Base-by-base conservation (phyloP, 2,797 vertebrate genomes). In the Semotilus atromaculatus region DNA sequence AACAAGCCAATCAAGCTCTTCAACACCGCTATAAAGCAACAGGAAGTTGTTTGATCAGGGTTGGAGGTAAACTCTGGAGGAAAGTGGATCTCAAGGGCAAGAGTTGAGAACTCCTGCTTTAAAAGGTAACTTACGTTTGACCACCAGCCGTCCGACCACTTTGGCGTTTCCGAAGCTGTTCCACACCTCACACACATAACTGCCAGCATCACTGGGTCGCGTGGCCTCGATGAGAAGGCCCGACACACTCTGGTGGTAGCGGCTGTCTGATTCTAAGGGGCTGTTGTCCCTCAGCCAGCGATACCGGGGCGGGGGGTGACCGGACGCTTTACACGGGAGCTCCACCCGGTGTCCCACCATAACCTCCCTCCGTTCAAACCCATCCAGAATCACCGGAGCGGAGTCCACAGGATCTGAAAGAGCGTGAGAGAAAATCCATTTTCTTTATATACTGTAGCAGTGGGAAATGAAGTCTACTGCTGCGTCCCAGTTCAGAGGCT, bases 201-300 rank as follows among this genome's bases (percentile, higher is more conserved):
- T 98, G 90, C 98, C 98, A 0, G 96, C 95, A 92, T 99, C 98
- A 0, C 95, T 96, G 78, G 97, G 96, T 85, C 97, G 96, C 0
- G 95, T 90, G 88, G 95, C 97, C 92, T 98, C 97, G 4, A 99
- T 98, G 88, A 98, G 95, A 86, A 99, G 92, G 73, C 98, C 98
- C 0, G 95, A 96, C 87, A 96, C 93, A 2, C 97, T 98, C 91
- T 97, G 97, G 53, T 96, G 96, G 93, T 98, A 98, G 88, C 96
- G 96, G 90, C 94, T 97, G 91, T 98, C 98, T 23, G 97, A 96
- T 90, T 99, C 97, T 93, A 98, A 92, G 77, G 97, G 98, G 89
- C 97, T 95, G 86, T 97, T 99, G 94, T 99, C 97, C 91, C 98
- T 98, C 90, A 99, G 95, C 98, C 98, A 99, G 91, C 97, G 98